Base-by-base conservation (phyloP, 2,797 vertebrate genomes). In the Sebastolobus alascanus region DNA sequence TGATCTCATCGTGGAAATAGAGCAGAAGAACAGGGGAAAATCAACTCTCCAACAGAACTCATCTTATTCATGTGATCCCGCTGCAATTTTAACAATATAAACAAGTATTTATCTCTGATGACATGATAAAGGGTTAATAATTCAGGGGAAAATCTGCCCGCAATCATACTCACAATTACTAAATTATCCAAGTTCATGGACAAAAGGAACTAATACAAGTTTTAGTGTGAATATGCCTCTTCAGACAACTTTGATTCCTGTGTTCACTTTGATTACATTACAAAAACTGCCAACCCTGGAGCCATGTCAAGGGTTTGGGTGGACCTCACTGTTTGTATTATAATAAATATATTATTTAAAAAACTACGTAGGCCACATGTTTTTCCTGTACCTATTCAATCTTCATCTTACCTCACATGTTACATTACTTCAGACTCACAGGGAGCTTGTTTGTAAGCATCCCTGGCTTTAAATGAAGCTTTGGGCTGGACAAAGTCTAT, bases 341-440 rank as follows among this genome's bases (percentile, higher is more conserved):
- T 25, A 25, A 25, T 25, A 25, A 25, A 25, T 55, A 25, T 56
- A 54, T 10, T 69, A 12, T 43, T 27, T 60, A 4, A 63, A 59
- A 76, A 6, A 55, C 18, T 13, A 8, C 14, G 55, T 0, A 4
- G 12, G 52, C n/a, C 50, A 59, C 25, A 33, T 38, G 14, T 70
- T 74, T 29, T 54, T 63, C 14, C 22, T 61, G 22, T 46, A 37
- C 9, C 7, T 16, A 40, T 33, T 61, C 55, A 50, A 29, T 20
- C 54, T 10, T 60, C 3, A 13, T 59, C 38, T 64, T 16, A 55
- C 12, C 12, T 66, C 25, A 56, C 14, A 20, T 10, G 58, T 75
- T 75, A 65, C 43, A 60, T 76, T 61, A 80, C 52, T 69, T 20
- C 5, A 54, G 27, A 27, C 37, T 68, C 14, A 37, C 20, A 20